Base-by-base conservation (phyloP, 2,888 invertebrate genomes). In the Acleris laterana region DNA sequence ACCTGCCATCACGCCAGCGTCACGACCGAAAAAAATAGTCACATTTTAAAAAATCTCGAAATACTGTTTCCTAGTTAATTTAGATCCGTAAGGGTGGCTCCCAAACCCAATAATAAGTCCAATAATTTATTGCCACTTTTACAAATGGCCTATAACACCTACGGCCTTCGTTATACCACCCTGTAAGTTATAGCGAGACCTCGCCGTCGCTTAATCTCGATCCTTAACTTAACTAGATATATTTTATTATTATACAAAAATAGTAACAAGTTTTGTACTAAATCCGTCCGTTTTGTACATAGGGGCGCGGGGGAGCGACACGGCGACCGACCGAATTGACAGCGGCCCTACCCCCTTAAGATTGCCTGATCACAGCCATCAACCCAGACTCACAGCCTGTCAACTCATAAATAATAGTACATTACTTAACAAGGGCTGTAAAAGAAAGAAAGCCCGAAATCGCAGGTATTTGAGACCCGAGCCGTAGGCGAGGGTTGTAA, bases 221-320 rank as follows among this genome's bases (percentile, higher is more conserved):
- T 72, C 71, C 72, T 72, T 73, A 82, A 80, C 83, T 78, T 89
- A 83, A 82, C 88, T 90, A 90, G 78, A 87, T 84, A 90, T 77
- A 80, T 79, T 82, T 83, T 87, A 82, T 84, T 87, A 88, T 82
- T 86, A 90, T 91, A 91, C 91, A 92, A 91, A 91, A 90, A 91
- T 92, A 92, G 92, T 90, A 91, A 92, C 91, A 89, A 90, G 87
- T 87, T 91, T 92, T 92, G 92, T 92, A 92, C 92, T 92, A 88
- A 81, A 83, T 87, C 81, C 87, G 82, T 90, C 85, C 85, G 75
- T 79, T 90, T 90, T 90, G 91, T 90, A 91, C 90, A 89, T 88
- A 76, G 69, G 63, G 84, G 85, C 85, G 88, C 86, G 86, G 84
- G 84, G 84, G 84, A 84, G 80, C 82, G 80, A 79, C 76, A 13